phyloP scores from a whole-genome alignment of 1,140 invertebrate genomes.

The Forficula auricularia region DNA sequence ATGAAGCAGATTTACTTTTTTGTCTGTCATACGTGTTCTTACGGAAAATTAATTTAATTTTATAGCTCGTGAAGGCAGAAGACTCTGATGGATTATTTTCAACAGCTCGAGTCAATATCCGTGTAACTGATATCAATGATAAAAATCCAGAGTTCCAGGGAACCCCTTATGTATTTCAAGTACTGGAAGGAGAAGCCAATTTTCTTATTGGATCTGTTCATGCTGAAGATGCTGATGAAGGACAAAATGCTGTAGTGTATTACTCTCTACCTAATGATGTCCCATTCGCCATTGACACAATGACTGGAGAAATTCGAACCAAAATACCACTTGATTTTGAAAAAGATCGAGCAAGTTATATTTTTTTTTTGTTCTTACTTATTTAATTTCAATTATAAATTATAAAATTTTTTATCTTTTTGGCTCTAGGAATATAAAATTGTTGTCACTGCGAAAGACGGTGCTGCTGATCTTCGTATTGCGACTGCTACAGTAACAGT shows the following conservation, averaged over 20 bases:
- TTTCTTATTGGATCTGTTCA: slow-evolving; percentile 58
- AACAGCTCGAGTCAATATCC: slow-evolving; percentile 68
- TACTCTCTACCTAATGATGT: slow-evolving; percentile 54
- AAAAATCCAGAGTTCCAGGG: slow-evolving; percentile 69
- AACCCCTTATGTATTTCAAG: slow-evolving; percentile 57
- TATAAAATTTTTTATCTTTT: slow-evolving; percentile 12
- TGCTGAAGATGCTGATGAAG: slow-evolving; percentile 62
- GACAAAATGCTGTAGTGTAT: slow-evolving; percentile 36
- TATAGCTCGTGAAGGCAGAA: slow-evolving; percentile 62
- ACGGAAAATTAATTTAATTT: too few species aligned
- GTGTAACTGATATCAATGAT: slow-evolving; percentile 78
- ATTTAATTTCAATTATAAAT: background rate
- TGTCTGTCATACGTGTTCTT: too few species aligned
- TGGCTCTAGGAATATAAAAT: slow-evolving; percentile 58
- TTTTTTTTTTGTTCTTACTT: slow-evolving; percentile 1
- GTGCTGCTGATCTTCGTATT: slow-evolving; percentile 62
- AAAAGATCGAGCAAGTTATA: slow-evolving; percentile 50
- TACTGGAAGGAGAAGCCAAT: slow-evolving; percentile 57
- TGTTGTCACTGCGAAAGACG: slow-evolving; percentile 74
- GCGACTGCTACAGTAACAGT: slow-evolving; percentile 75
- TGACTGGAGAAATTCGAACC: slow-evolving; percentile 60
- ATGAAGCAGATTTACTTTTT: too few species aligned
- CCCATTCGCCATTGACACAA: slow-evolving; percentile 58
- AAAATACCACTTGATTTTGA: slow-evolving; percentile 67
- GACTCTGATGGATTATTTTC: slow-evolving; percentile 65